These are phyloP conservation scores for Cariama cristata DNA, from an alignment of 2,113 vertebrate genomes.

Conservation along the genomic window DNA sequence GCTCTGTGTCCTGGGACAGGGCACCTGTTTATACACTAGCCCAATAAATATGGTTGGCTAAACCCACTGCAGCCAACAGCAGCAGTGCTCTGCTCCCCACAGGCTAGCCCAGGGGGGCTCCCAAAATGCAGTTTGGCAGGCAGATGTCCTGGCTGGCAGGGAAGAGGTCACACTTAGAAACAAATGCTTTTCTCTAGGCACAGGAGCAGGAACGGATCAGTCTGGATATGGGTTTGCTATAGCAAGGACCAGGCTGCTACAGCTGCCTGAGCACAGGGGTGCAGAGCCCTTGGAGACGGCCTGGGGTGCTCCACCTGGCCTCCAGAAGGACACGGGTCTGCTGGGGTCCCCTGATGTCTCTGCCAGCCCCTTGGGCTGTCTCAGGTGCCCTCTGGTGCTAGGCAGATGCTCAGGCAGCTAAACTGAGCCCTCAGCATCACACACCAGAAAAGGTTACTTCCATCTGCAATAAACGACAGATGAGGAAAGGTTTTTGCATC, in stretches of 20 bases:
- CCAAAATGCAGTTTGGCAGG: background rate
- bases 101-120: background rate
- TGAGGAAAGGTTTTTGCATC: background rate
- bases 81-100: background rate
- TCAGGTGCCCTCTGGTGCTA: background rate
- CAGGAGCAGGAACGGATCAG: background rate
- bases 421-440: background rate
- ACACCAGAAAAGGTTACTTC: background rate
- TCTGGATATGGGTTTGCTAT: background rate
- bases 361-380: background rate
- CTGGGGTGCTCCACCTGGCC: background rate
- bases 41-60: background rate
- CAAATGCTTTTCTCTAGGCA: background rate
- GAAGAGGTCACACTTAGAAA: background rate
- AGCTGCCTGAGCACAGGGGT: background rate
- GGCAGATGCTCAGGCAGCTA: background rate
- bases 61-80: background rate
- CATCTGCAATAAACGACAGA: background rate
- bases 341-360: background rate
- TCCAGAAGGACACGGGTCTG: background rate
- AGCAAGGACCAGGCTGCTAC: background rate
- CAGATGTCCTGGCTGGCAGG: background rate
- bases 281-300: background rate
- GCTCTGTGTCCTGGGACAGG: background rate
- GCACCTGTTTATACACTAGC: background rate